Base-by-base conservation (phyloP, 2,888 invertebrate species). In the Smittia aterrima region DNA sequence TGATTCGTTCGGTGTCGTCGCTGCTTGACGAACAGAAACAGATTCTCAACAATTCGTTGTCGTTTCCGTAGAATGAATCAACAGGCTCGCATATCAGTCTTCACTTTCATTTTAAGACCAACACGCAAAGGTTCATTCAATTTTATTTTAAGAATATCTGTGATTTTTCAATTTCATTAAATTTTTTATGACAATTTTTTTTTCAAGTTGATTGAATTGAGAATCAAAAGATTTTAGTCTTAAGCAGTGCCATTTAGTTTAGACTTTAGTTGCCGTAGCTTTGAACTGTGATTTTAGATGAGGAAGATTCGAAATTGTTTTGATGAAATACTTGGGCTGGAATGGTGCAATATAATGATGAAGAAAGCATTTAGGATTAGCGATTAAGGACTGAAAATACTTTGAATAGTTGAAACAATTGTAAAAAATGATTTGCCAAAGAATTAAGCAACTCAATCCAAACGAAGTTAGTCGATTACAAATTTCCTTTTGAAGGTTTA, bases 1-100 rank as follows among this genome's bases (percentile, higher is more conserved):
- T 74, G 6, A 74, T 74, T 18, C 64, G 66, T 4, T 66, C 66
- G 1, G 66, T 74, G 1, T 74, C 74, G 20, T 74, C 74, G 9
- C 40, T 72, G 16, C 40, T 40, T 54, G 54, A 53, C 24, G 62
- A 62, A 16, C 72, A 72, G 11, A 72, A 72, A 27, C 64, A 64
- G 22, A 58, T 58, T 58, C 11, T 47, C 16, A 47, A 47, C 16
- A 47, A 47, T 18, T 58, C 58, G 2, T 22, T 58, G 22, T 2
- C 47, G 47, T 58, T 58, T 58, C 18, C 18, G 18, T 58, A 18
- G 13, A 47, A n/a, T 47, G 47, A 47, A 13, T 13, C 13, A 47
- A 47, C 47, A 47, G 47, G n/a, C 47, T 2, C 11, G 47, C 47
- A 47, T 6, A 2, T 6, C 6, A 47, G 47, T 47, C 18, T 58